Base-by-base conservation (phyloP, 2,113 vertebrate species). In the Eudyptes chrysolophus region DNA sequence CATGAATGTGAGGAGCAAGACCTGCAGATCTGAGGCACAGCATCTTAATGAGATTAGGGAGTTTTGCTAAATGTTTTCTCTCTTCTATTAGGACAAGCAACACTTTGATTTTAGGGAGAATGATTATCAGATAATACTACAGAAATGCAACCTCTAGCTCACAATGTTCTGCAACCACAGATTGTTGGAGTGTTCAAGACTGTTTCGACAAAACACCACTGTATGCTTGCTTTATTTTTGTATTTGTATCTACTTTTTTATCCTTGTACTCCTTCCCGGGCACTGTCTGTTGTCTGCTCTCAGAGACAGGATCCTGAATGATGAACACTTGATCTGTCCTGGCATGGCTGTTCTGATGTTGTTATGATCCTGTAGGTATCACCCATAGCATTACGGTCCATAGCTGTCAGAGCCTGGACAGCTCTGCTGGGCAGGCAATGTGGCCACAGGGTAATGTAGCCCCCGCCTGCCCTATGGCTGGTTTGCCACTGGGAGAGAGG, bases 401-500 rank as follows among this genome's bases (percentile, higher is more conserved):
- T 12, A 32, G 40, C 12, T 79, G 16, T 57, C 48, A 61, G 54
- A 62, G 20, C 22, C 14, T 26, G 40, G 38, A 4, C 8, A 18
- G 24, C 30, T 64, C 38, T 68, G 40, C 52, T n/a, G 6, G 16
- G 22, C 10, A 29, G 30, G 34, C 26, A 11, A 46, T 24, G 34
- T 22, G 49, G 27, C 25, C 3, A 1, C 22, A 65, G 44, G 26
- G 26, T 76, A 20, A 36, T 2, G 16, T 8, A 65, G 14, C 9
- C 22, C 11, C 7, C 3, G 1, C 32, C 22, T 19, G 46, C 21
- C 36, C 51, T 32, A 16, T 0, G 1, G 32, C 19, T 44, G 48
- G 9, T 32, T 34, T 79, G 24, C 20, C 6, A 5, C 29, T 21
- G 44, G 24, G 61, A 69, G 34, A 61, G 11, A 40, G 13, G 4